Evolutionary conservation across 1,140 invertebrate species (phyloP).

Genomic region (Macrosteles quadrilineatus): DNA sequence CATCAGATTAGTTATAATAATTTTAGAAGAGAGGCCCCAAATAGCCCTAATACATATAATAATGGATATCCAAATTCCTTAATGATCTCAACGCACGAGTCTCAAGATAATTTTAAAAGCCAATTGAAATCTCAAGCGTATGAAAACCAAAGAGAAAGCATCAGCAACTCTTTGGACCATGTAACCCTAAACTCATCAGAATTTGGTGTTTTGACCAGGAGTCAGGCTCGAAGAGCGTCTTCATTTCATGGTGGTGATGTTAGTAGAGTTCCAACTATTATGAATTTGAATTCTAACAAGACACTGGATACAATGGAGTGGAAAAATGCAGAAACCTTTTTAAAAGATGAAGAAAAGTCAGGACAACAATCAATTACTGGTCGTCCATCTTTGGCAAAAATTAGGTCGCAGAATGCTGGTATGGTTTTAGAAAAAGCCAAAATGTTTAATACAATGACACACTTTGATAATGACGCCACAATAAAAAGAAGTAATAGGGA

Average conservation of each 20-base stretch:
- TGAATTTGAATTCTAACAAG: not conserved
- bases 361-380: constrained; percentile 49
- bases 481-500: not conserved
- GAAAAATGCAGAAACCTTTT: constrained; percentile 51
- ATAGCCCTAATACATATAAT: constrained; percentile 46
- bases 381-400: constrained; percentile 61
- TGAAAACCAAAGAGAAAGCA: constrained; percentile 1
- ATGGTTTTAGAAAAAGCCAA: constrained; percentile 68
- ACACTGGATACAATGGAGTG: constrained; percentile 42
- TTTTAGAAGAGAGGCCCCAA: constrained; percentile 46
- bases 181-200: not conserved
- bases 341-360: constrained; percentile 42
- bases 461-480: not conserved
- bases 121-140: not conserved
- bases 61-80: constrained; percentile 44
- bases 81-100: not conserved
- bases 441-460: constrained; percentile 59
- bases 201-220: constrained; percentile 29
- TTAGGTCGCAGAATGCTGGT: constrained; percentile 64
- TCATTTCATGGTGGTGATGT: constrained; percentile 49
- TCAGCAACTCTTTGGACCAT: constrained; percentile 5
- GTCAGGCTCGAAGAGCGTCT: constrained; percentile 46
- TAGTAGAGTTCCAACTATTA: not conserved
- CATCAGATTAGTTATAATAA: not conserved
- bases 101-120: not conserved